phyloP scores from a whole-genome alignment of 2,797 vertebrate species.

The Ataeniobius toweri region DNA sequence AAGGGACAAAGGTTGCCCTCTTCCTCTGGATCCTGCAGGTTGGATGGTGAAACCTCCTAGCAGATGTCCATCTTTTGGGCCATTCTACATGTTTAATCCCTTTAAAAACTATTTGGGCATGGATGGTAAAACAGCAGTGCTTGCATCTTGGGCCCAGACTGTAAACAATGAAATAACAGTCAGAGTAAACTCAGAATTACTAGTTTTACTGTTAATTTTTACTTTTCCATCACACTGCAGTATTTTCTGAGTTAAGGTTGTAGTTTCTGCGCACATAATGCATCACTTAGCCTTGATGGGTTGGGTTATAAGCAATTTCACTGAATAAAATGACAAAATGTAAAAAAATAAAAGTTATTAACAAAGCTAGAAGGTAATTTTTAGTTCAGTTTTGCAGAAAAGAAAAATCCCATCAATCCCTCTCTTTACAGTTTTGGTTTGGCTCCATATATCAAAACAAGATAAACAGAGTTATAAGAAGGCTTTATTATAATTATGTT shows the following conservation, averaged over 20 bases:
- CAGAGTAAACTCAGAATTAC: background rate
- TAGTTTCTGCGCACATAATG: background rate
- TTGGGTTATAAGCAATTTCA: too few relatives aligned
- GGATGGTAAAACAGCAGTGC: background rate
- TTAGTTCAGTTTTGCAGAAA: background rate
- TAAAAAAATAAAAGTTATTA: background rate
- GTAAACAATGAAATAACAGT: background rate
- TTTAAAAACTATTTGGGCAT: too few relatives aligned
- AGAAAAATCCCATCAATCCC: background rate
- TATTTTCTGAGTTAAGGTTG: background rate
- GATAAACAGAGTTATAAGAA: background rate
- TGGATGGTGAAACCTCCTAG: too few relatives aligned
- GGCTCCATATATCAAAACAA: conserved; percentile 3
- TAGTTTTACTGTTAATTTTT: background rate
- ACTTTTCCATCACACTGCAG: background rate
- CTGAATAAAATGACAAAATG: background rate
- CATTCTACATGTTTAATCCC: too few relatives aligned
- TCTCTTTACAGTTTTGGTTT: background rate
- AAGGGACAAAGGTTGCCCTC: too few relatives aligned
- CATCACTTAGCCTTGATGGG: background rate
- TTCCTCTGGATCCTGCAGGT: too few relatives aligned
- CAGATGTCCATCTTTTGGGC: too few relatives aligned
- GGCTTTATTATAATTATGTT: conserved; percentile 48
- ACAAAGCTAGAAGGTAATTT: background rate
- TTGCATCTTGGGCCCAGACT: background rate